Evolutionary conservation across 2,888 invertebrate genomes (phyloP).

Genomic region (Aproaerema taeniolella): DNA sequence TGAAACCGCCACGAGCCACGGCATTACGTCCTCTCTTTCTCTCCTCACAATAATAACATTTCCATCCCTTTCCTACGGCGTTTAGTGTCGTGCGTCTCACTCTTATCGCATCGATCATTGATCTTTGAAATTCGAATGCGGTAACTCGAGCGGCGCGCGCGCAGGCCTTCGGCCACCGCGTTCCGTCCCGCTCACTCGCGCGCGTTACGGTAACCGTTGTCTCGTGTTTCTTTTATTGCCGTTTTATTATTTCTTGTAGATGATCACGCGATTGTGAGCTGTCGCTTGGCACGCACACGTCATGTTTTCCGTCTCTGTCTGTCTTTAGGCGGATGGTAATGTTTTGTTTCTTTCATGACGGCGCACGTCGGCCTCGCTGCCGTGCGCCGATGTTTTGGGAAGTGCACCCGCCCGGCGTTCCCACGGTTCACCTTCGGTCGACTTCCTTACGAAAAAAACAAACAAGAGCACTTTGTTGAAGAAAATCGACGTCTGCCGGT

Average conservation of each 20-base stretch:
- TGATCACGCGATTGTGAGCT: slow-evolving; percentile 77
- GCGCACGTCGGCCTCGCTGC: slow-evolving; percentile 72
- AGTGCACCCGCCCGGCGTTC: slow-evolving; percentile 77
- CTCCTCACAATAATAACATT: slow-evolving; percentile 20
- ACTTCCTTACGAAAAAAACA: slow-evolving; percentile 78
- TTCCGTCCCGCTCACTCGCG: slow-evolving; percentile 59
- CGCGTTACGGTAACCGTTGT: slow-evolving; percentile 56
- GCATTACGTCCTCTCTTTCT: slow-evolving; percentile 36
- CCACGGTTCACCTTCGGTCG: slow-evolving; percentile 76
- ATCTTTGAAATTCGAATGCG: slow-evolving; percentile 74
- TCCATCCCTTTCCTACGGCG: slow-evolving; percentile 34
- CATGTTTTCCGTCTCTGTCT: slow-evolving; percentile 47
- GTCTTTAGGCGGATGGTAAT: slow-evolving; percentile 19
- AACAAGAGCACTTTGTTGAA: slow-evolving; percentile 77
- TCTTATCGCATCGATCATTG: slow-evolving; percentile 74
- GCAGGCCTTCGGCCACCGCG: slow-evolving; percentile 52
- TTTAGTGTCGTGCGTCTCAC: slow-evolving; percentile 53
- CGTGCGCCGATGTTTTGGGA: slow-evolving; percentile 78
- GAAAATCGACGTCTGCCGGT: slow-evolving; percentile 77
- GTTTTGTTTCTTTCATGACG: slow-evolving; percentile 43
- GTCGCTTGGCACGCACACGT: slow-evolving; percentile 76
- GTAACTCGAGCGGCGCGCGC: slow-evolving; percentile 72
- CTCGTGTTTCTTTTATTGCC: slow-evolving; percentile 76
- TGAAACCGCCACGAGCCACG: slow-evolving; percentile 66
- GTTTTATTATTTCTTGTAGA: slow-evolving; percentile 78